These are phyloP conservation scores for Trachelus stipa DNA, from an alignment of 2,888 invertebrate genomes.

Conservation along the genomic window DNA sequence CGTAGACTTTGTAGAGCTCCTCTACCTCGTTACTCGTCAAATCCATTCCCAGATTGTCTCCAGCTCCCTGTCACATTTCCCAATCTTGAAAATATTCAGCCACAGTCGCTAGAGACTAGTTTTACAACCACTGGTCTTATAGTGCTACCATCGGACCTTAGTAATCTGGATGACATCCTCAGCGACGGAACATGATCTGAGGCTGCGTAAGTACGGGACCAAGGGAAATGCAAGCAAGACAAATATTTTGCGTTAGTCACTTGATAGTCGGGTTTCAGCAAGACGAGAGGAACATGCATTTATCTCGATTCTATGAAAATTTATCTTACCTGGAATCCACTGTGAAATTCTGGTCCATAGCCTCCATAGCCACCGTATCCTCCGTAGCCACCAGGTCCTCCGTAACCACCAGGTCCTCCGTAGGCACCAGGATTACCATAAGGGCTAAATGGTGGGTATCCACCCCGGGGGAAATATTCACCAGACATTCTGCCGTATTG, in stretches of 20 bases:
- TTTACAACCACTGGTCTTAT: not conserved
- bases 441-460: not conserved
- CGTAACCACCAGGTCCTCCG: not conserved
- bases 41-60: conserved; percentile 25
- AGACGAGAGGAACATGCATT: not conserved
- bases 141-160: not conserved
- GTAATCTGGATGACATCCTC: not conserved
- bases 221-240: conserved; percentile 14
- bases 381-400: not conserved
- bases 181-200: not conserved
- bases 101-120: not conserved
- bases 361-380: too few relatives aligned
- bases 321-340: not conserved
- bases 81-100: not conserved
- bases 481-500: not conserved
- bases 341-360: too few relatives aligned
- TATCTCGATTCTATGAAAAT: not conserved
- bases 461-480: not conserved
- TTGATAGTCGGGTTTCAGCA: not conserved
- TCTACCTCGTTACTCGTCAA: conserved; percentile 32
- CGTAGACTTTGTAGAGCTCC: conserved; percentile 35
- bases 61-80: conserved; percentile 22
- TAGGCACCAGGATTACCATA: too few relatives aligned
- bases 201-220: conserved; percentile 1
- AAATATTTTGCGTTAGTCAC: conserved; percentile 15